These are phyloP conservation scores for Perodicticus potto DNA, from an alignment of 2,797 vertebrate genomes.

Conservation along the genomic window DNA sequence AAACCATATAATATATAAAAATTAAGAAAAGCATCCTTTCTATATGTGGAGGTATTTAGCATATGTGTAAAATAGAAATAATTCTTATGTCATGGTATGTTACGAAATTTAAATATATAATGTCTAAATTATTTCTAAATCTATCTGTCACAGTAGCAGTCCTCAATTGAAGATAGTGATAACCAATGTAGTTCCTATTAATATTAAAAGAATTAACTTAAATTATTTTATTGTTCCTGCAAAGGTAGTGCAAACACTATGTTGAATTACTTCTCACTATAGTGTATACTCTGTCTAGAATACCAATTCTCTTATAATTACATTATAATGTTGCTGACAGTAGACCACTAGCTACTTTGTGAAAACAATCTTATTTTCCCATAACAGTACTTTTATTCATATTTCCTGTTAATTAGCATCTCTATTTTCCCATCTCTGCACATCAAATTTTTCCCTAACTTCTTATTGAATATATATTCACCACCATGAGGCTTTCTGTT, in stretches of 20 bases:
- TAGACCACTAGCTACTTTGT: neutral
- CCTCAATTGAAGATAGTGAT: neutral
- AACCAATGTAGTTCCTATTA: neutral
- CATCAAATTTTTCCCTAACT: neutral
- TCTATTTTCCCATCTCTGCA: neutral
- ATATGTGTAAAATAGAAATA: neutral
- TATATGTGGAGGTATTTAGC: neutral
- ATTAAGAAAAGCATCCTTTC: neutral
- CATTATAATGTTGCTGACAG: neutral
- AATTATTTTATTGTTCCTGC: neutral
- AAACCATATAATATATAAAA: neutral
- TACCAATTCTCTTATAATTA: neutral
- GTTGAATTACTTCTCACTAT: neutral
- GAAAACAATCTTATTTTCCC: neutral
- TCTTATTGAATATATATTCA: neutral
- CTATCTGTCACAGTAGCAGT: neutral
- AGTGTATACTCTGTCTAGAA: neutral
- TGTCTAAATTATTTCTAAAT: neutral
- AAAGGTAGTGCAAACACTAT: neutral
- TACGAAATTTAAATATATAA: neutral
- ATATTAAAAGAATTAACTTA: neutral
- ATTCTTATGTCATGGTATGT: neutral
- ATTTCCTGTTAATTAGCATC: neutral
- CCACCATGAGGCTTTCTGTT: neutral
- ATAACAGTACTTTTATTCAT: neutral